A percentile compares a stretch with the other conserved stretches of the same genome.
Evolutionary conservation across 2,113 vertebrate species (phyloP).

Genomic region (Noctilio leporinus): DNA sequence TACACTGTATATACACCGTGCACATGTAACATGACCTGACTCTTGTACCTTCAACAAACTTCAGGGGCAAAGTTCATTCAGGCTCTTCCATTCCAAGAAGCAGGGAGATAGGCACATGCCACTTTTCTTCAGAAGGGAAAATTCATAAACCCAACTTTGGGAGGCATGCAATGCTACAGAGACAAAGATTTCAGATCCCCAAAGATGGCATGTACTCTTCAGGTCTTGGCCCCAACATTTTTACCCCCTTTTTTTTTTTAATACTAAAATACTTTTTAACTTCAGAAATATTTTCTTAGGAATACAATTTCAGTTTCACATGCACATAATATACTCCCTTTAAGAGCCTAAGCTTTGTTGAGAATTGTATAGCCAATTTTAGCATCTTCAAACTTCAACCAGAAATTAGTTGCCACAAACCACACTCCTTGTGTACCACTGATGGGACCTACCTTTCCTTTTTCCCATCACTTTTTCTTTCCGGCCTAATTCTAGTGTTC

Average conservation of each 20-base stretch:
- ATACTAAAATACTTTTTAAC: neutral
- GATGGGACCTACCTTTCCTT: neutral
- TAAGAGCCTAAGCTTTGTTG: neutral
- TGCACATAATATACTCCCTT: neutral
- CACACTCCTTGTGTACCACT: neutral
- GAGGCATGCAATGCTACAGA: neutral
- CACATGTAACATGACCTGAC: neutral
- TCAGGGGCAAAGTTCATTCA: neutral
- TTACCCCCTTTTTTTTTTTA: neutral
- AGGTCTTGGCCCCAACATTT: neutral
- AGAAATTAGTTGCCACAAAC: neutral
- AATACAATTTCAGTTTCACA: neutral
- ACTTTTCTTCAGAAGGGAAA: neutral
- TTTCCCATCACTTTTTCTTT: neutral
- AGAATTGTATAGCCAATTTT: neutral
- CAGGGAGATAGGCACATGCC: neutral
- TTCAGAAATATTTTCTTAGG: neutral
- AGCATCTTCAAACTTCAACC: neutral
- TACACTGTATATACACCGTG: rapidly evolving
- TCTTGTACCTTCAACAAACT: neutral
- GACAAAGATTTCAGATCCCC: neutral
- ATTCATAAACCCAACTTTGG: neutral
- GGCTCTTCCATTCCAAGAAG: neutral
- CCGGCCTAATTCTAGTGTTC: neutral
- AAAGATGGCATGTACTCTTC: neutral